Conservation (phyloP, 2,113 vertebrate genomes). For the Forbesichthys papilliferus region DNA sequence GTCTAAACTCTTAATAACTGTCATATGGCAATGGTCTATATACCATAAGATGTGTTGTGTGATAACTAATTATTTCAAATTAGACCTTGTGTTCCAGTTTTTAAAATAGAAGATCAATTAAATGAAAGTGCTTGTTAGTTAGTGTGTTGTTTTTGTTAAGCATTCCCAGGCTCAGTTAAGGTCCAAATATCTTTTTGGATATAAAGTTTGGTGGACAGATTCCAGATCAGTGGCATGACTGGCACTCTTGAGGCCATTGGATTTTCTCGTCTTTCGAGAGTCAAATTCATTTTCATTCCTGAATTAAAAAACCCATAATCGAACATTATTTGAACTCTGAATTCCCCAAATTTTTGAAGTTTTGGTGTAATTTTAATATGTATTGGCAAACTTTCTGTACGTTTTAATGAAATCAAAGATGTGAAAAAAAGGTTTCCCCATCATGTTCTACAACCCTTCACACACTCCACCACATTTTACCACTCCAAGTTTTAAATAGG, state of each 20-base stretch:
- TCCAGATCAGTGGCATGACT: slow-evolving; percentile 9
- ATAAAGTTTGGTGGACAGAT: slow-evolving; percentile 7
- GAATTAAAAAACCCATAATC: slow-evolving; percentile 51
- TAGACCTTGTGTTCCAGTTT: too few species aligned
- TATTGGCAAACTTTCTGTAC: slow-evolving; percentile 35
- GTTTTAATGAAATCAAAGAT: slow-evolving; percentile 68
- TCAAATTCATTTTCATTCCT: slow-evolving; percentile 49
- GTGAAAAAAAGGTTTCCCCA: neutral
- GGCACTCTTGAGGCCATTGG: too few species aligned
- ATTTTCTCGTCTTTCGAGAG: slow-evolving; percentile 16
- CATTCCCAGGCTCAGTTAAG: slow-evolving; percentile 3
- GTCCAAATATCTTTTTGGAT: neutral
- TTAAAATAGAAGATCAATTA: neutral
- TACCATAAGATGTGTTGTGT: too few species aligned
- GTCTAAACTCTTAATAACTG: too few species aligned
- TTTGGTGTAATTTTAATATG: slow-evolving; percentile 41
- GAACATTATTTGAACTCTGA: slow-evolving; percentile 44
- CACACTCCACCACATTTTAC: slow-evolving; percentile 13
- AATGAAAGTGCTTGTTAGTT: neutral
- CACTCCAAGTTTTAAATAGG: slow-evolving; percentile 61
- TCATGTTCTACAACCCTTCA: too few species aligned
- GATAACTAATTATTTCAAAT: too few species aligned
- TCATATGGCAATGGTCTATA: too few species aligned
- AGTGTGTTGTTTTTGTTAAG: neutral
- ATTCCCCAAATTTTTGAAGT: slow-evolving; percentile 55